These are phyloP conservation scores for Hydrozoanthus gracilis DNA, from an alignment of 92 coral and sea anemone genomes.

Conservation along the genomic window DNA sequence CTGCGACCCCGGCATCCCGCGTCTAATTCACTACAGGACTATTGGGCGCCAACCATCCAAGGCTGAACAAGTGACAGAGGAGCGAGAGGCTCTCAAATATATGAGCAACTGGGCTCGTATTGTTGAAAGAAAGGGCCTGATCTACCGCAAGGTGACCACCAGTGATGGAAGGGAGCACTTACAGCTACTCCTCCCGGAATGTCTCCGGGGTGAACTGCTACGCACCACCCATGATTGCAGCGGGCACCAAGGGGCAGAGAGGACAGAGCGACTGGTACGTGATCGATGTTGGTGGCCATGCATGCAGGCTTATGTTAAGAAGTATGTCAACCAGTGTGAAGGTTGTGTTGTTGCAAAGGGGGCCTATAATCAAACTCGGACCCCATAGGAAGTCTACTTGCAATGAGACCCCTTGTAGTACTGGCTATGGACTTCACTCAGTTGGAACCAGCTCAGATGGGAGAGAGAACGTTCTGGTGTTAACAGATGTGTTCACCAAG, in stretches of 20 bases:
- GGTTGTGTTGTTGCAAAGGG: slow-evolving; percentile 64
- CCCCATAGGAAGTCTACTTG: slow-evolving; percentile 66
- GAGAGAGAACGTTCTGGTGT: not conserved
- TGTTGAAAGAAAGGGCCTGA: slow-evolving; percentile 43
- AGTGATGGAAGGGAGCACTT: not conserved
- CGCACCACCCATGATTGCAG: slow-evolving; percentile 51
- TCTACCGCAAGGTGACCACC: slow-evolving; percentile 15
- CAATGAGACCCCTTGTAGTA: slow-evolving; percentile 66
- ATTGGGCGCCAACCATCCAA: slow-evolving; percentile 39
- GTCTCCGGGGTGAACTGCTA: slow-evolving; percentile 44
- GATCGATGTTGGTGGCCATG: slow-evolving; percentile 75
- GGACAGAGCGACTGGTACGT: slow-evolving; percentile 58
- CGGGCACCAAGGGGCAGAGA: slow-evolving; percentile 70
- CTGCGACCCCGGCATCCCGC: slow-evolving; percentile 21
- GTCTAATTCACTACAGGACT: slow-evolving; percentile 25
- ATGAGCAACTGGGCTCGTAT: slow-evolving; percentile 30
- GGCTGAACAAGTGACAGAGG: slow-evolving; percentile 11
- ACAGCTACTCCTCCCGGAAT: slow-evolving; percentile 55
- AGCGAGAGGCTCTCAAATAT: slow-evolving; percentile 24
- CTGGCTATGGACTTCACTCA: slow-evolving; percentile 64
- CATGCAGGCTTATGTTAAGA: slow-evolving; percentile 51
- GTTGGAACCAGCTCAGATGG: not conserved
- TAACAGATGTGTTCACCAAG: not conserved
- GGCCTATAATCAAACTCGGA: slow-evolving; percentile 50
- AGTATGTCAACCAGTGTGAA: slow-evolving; percentile 57